Evolutionary conservation across 2,888 invertebrate species (phyloP).

Genomic region (Vannuccia rotundouncinata): DNA sequence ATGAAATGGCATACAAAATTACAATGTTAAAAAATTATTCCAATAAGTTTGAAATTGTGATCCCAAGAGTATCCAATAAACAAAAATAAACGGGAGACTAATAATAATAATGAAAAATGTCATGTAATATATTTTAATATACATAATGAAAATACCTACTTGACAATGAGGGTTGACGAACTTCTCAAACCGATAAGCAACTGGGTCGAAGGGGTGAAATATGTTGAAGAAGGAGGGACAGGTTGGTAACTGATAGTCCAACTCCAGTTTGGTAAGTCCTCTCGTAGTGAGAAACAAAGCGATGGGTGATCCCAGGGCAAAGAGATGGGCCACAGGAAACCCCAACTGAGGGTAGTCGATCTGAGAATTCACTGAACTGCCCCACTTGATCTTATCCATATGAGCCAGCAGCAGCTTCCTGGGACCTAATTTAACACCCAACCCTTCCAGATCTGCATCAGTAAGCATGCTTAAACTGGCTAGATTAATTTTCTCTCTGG

Average conservation of each 20-base stretch:
- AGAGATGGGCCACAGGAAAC: slow-evolving; percentile 75
- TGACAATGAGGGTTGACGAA: slow-evolving; percentile 65
- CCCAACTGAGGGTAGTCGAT: slow-evolving; percentile 72
- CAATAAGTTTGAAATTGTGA: no score
- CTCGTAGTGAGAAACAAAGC: slow-evolving; percentile 86
- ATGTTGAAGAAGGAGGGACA: slow-evolving; percentile 79
- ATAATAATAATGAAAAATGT: no score
- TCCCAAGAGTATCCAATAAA: no score
- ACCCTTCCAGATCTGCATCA: no score
- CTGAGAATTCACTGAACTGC: slow-evolving; percentile 46
- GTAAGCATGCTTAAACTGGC: no score
- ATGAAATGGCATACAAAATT: no score
- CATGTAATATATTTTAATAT: no score
- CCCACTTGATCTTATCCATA: not conserved
- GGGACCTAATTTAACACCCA: slow-evolving; percentile 58
- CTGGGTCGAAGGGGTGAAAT: slow-evolving; percentile 86
- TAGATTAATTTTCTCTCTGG: no score
- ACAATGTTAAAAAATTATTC: no score
- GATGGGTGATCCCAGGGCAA: slow-evolving; percentile 87
- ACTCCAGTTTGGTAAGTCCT: slow-evolving; percentile 75
- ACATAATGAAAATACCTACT: no score
- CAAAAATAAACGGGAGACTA: no score
- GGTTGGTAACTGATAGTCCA: slow-evolving; percentile 76
- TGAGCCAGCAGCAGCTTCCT: slow-evolving; percentile 53
- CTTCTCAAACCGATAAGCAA: slow-evolving; percentile 86